Evolutionary conservation across 2,797 vertebrate genomes (phyloP).

Genomic region (Eleutherodactylus coqui): DNA sequence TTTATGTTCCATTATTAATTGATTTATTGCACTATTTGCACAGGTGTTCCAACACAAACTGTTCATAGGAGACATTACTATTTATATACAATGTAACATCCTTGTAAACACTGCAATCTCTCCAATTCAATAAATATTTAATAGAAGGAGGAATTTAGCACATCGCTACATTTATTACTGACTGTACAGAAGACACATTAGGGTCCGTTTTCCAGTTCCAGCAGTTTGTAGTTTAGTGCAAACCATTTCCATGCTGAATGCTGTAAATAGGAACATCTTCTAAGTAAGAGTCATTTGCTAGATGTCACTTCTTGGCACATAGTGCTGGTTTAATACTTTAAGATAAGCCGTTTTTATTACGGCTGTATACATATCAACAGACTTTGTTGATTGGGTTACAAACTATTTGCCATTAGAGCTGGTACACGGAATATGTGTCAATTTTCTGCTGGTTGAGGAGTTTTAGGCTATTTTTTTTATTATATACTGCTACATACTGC

Average conservation of each 20-base stretch:
- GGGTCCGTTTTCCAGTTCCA: background rate
- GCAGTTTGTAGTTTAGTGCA: background rate
- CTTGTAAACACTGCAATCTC: background rate
- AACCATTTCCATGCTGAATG: background rate
- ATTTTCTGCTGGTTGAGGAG: background rate
- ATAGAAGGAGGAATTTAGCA: background rate
- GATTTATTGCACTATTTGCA: background rate
- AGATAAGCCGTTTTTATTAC: conserved; percentile 14
- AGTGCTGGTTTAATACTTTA: background rate
- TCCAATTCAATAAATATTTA: conserved; percentile 24
- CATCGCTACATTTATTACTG: background rate
- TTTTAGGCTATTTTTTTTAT: background rate
- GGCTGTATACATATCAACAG: background rate
- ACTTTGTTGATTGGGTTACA: background rate
- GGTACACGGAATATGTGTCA: background rate
- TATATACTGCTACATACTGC: background rate
- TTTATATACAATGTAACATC: background rate
- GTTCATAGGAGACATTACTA: background rate
- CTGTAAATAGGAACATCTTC: conserved; percentile 10
- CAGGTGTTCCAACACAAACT: background rate
- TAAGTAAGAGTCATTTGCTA: background rate
- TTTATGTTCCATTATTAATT: background rate
- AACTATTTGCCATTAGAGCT: background rate
- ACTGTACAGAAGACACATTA: conserved; percentile 6
- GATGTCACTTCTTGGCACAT: background rate